These are phyloP conservation scores for Pavo muticus DNA, from an alignment of 2,113 vertebrate genomes.

Conservation along the genomic window DNA sequence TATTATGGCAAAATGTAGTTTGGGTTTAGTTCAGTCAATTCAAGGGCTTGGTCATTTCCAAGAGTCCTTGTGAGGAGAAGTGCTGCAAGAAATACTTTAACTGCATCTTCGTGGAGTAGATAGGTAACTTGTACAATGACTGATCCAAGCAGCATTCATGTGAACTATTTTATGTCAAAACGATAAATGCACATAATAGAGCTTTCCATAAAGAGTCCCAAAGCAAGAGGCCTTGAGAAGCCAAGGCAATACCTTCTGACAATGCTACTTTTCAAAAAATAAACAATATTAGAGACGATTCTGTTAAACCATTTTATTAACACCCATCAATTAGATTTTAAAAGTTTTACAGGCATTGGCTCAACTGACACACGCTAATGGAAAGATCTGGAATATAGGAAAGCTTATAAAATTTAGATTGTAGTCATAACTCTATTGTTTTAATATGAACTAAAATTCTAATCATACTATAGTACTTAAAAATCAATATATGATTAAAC, in stretches of 20 bases:
- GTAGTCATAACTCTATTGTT: neutral
- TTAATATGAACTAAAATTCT: slow-evolving; percentile 19
- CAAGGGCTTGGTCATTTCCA: neutral
- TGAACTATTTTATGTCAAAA: neutral
- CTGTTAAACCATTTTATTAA: neutral
- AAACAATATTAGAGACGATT: neutral
- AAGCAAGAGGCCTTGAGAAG: neutral
- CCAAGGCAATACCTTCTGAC: neutral
- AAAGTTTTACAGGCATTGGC: neutral
- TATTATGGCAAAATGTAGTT: neutral
- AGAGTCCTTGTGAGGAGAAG: neutral
- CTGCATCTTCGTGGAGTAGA: neutral
- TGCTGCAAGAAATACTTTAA: neutral
- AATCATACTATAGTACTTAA: slow-evolving; percentile 25
- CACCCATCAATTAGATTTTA: neutral
- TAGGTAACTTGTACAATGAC: neutral
- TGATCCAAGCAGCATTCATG: neutral
- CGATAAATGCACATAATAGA: neutral
- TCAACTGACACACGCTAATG: neutral
- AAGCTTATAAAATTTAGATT: neutral
- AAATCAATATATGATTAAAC: slow-evolving; percentile 35
- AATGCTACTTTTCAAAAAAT: neutral
- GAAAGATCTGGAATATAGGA: neutral
- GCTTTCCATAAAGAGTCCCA: neutral
- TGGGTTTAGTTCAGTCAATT: neutral